Evolutionary conservation across 1,140 invertebrate genomes (phyloP).

Genomic region (Drosophila pectinifera): DNA sequence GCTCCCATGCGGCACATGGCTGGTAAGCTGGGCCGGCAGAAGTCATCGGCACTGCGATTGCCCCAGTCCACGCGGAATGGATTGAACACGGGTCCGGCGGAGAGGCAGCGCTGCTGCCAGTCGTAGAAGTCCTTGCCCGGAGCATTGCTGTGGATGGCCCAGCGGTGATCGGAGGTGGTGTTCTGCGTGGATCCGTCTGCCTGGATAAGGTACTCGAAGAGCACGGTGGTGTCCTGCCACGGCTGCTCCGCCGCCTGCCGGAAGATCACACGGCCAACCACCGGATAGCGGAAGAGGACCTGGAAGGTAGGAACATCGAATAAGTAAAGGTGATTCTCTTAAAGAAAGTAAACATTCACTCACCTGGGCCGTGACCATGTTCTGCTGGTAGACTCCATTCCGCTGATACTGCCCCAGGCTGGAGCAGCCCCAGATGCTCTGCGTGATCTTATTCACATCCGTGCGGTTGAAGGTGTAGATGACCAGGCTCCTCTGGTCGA

Average conservation of each 20-base stretch:
- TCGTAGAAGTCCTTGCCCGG: constrained; percentile 95
- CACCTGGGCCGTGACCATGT: constrained; percentile 89
- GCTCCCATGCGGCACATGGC: constrained; percentile 89
- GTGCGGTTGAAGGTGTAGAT: constrained; percentile 89
- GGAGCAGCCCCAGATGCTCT: constrained; percentile 90
- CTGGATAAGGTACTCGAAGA: constrained; percentile 92
- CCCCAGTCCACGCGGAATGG: constrained; percentile 90
- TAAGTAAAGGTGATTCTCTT: neutral
- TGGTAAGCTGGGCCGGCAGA: constrained; percentile 86
- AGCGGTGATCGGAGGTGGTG: constrained; percentile 91
- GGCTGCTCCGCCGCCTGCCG: constrained; percentile 92
- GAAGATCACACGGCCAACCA: constrained; percentile 94
- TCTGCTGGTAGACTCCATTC: constrained; percentile 89
- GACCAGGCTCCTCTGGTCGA: constrained; percentile 93
- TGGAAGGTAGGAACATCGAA: neutral
- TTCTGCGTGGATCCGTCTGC: constrained; percentile 93
- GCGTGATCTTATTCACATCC: constrained; percentile 85
- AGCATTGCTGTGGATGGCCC: constrained; percentile 87
- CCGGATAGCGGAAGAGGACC: constrained; percentile 92
- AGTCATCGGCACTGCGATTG: constrained; percentile 85
- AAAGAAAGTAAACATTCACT: neutral
- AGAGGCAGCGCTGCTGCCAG: constrained; percentile 93
- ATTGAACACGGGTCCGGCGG: constrained; percentile 92
- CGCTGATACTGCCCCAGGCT: constrained; percentile 88
- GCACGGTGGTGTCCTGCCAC: constrained; percentile 92